Conservation (phyloP, 2,797 vertebrate species). For the Picus viridis region DNA sequence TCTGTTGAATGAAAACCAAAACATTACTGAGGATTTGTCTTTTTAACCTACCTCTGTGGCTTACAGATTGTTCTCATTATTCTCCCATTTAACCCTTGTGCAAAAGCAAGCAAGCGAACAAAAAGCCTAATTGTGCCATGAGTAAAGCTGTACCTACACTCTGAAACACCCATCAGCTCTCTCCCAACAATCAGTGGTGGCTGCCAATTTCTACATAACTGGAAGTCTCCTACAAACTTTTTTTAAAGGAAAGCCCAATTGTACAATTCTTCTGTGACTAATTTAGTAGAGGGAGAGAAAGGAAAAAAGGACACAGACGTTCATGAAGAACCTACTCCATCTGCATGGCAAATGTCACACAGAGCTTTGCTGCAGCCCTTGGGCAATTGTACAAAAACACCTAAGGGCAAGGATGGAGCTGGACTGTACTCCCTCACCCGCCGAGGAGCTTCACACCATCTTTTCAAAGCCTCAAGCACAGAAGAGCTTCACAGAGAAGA, state of each 20-base stretch:
- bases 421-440: not conserved
- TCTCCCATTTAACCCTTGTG: not conserved
- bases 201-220: not conserved
- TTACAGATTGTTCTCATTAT: not conserved
- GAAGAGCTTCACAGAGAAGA: not conserved
- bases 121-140: not conserved
- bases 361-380: not conserved
- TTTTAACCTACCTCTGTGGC: not conserved
- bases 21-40: not conserved
- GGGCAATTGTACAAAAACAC: not conserved
- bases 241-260: not conserved
- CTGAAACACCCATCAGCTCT: not conserved
- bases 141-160: not conserved
- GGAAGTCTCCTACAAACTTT: not conserved
- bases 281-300: not conserved
- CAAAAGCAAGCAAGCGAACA: not conserved
- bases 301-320: not conserved
- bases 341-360: not conserved
- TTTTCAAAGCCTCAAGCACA: not conserved
- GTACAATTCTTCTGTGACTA: not conserved
- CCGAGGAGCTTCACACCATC: not conserved
- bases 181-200: not conserved
- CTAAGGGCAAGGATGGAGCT: accelerated
- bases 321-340: not conserved
- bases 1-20: constrained; percentile 79